Percentiles rank a stretch among this genome's conserved stretches.
phyloP scores from a whole-genome alignment of 1,140 invertebrate genomes.

The Plectrocnemia conspersa region DNA sequence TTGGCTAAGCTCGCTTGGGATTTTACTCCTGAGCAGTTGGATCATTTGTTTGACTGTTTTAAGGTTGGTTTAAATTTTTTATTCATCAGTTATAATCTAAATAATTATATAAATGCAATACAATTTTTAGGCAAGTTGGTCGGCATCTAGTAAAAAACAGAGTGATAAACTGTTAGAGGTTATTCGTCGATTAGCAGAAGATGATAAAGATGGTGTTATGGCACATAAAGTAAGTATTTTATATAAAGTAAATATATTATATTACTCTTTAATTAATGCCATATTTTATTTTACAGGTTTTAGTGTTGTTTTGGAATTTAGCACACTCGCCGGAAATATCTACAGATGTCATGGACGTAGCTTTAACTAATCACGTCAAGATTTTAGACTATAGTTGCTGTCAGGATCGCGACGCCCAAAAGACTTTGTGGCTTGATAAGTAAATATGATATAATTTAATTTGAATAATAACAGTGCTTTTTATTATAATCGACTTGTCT shows the following conservation, averaged over 20 bases:
- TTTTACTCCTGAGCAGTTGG: conserved; percentile 94
- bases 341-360: conserved; percentile 97
- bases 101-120: conserved; percentile 13
- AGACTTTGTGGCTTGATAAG: conserved; percentile 91
- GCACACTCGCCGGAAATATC: conserved; percentile 94
- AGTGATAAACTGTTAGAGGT: conserved; percentile 92
- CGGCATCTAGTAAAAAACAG: conserved; percentile 92
- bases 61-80: conserved; percentile 57
- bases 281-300: conserved; percentile 57
- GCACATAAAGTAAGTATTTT: conserved; percentile 76
- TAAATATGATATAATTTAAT: conserved; percentile 32
- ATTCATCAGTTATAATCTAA: conserved; percentile 14
- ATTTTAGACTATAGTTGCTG: conserved; percentile 98
- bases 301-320: conserved; percentile 95
- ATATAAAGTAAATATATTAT: conserved; percentile 6
- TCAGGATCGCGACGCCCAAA: conserved; percentile 92
- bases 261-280: conserved; percentile 2
- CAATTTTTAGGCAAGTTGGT: conserved; percentile 78
- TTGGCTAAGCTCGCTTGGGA: conserved; percentile 97
- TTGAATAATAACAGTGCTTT: not conserved
- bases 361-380: conserved; percentile 91
- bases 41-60: conserved; percentile 97
- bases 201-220: conserved; percentile 98
- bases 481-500: not conserved
- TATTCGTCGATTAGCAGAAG: conserved; percentile 91